A percentile compares a stretch with the other conserved stretches of the same genome.
Evolutionary conservation across 2,888 invertebrate genomes (phyloP).

Genomic region (Philereme transversata): DNA sequence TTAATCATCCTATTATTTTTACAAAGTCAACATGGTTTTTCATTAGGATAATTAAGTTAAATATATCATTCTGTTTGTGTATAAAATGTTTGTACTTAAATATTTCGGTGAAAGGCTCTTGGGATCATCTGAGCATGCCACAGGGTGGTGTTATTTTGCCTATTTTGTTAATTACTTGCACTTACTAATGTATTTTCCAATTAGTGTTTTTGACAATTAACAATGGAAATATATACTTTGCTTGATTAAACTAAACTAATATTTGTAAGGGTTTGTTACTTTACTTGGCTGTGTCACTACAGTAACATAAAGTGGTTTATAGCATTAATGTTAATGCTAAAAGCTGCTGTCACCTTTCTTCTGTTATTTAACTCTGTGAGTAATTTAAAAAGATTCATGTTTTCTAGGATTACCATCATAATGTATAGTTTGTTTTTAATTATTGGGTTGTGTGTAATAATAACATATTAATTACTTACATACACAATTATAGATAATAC

Average conservation of each 20-base stretch:
- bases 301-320: neutral
- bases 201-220: constrained; percentile 5
- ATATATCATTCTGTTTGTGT: neutral
- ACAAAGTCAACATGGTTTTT: too few species aligned
- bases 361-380: constrained; percentile 38
- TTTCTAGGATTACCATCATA: neutral
- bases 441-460: too few species aligned
- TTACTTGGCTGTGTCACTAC: neutral
- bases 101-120: constrained; percentile 7
- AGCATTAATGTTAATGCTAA: constrained; percentile 17
- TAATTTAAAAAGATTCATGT: neutral
- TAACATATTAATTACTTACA: too few species aligned
- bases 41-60: too few species aligned
- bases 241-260: neutral
- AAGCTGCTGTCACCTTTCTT: constrained; percentile 40
- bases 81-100: neutral
- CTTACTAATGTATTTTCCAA: neutral
- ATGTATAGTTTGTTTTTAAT: too few species aligned
- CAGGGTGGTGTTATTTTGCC: constrained; percentile 25
- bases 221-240: neutral
- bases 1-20: too few species aligned
- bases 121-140: constrained; percentile 17
- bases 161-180: constrained; percentile 15
- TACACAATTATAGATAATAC: too few species aligned
- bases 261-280: neutral